phyloP scores from a whole-genome alignment of 53 echinoderm and acorn worm genomes.

The Stichopus horrens region DNA sequence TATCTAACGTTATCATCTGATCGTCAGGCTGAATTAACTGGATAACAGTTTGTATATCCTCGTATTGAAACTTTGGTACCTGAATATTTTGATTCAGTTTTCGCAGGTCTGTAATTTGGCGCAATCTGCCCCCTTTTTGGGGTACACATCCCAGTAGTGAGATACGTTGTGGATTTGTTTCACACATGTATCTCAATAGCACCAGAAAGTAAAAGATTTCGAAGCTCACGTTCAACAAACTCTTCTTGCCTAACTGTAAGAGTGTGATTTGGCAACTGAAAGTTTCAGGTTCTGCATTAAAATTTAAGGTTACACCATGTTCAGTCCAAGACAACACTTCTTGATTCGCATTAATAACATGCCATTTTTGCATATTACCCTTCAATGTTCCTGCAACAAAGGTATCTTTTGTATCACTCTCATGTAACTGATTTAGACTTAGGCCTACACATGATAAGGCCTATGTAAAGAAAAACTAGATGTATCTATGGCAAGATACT shows the following conservation, averaged over 20 bases:
- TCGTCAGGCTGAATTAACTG: constrained; percentile 31
- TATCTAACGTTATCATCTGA: constrained; percentile 44
- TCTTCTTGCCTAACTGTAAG: background rate
- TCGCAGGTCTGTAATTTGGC: constrained; percentile 15
- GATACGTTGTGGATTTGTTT: background rate
- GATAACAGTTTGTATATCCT: constrained; percentile 37
- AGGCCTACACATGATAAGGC: too few relatives aligned
- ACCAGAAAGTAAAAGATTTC: background rate
- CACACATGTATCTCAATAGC: background rate
- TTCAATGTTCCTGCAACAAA: too few relatives aligned
- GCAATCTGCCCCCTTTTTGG: constrained; percentile 30
- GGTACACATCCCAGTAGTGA: constrained; percentile 41
- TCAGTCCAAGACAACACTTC: too few relatives aligned
- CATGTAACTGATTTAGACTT: too few relatives aligned
- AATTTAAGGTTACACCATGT: too few relatives aligned
- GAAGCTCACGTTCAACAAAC: background rate
- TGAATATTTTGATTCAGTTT: constrained; percentile 44
- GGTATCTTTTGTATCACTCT: too few relatives aligned
- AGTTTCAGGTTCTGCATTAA: too few relatives aligned
- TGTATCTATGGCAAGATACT: too few relatives aligned
- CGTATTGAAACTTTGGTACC: constrained; percentile 44
- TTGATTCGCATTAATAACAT: too few relatives aligned
- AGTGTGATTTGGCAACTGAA: too few relatives aligned
- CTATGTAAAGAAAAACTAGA: too few relatives aligned
- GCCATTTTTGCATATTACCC: too few relatives aligned